A percentile compares a stretch with the other conserved stretches of the same genome.
Conservation (phyloP, 2,113 vertebrate species). For the Peromyscus maniculatus region DNA sequence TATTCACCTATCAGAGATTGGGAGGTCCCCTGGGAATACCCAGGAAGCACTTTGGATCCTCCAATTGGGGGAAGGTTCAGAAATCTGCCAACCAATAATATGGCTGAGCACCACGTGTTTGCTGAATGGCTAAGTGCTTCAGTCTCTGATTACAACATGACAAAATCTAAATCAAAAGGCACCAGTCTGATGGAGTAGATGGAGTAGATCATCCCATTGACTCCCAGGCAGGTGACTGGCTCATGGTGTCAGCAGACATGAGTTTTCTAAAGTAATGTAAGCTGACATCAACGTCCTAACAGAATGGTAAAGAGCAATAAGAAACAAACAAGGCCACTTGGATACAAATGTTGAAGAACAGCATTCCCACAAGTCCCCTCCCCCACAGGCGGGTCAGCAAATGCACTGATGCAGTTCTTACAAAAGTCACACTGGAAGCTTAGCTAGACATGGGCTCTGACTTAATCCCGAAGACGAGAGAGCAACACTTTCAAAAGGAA, state of each 20-base stretch:
- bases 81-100: not conserved
- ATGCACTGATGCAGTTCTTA: not conserved
- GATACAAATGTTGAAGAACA: slow-evolving; percentile 1
- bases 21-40: not conserved
- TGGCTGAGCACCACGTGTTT: not conserved
- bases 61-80: not conserved
- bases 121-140: not conserved
- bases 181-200: not conserved
- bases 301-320: not conserved
- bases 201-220: not conserved
- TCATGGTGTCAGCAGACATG: not conserved
- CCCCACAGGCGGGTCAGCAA: not conserved
- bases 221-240: not conserved
- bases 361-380: not conserved
- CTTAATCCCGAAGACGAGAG: not conserved
- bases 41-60: not conserved
- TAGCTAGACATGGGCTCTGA: not conserved
- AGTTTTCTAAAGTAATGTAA: not conserved
- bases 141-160: not conserved
- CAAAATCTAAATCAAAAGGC: not conserved
- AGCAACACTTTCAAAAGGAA: not conserved
- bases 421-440: slow-evolving; percentile 9
- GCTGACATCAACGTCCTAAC: not conserved
- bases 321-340: not conserved
- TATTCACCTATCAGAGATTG: not conserved